Percentiles rank a stretch among this genome's conserved stretches.
These are phyloP conservation scores for Calephelis virginiensis DNA, from an alignment of 1,140 invertebrate genomes.

Conservation along the genomic window DNA sequence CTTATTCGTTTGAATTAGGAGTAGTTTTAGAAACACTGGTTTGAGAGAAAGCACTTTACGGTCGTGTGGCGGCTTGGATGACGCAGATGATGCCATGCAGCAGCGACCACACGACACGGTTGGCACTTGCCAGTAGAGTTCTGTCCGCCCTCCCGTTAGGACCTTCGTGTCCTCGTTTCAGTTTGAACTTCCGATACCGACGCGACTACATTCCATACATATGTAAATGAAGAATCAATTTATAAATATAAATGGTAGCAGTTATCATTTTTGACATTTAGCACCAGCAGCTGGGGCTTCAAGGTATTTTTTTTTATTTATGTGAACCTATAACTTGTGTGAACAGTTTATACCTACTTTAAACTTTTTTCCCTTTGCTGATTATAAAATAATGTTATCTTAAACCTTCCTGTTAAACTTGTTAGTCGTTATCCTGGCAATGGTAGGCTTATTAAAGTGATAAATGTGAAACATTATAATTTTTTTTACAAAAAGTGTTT, in stretches of 20 bases:
- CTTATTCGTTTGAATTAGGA: conserved; percentile 49
- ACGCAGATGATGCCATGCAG: conserved; percentile 63
- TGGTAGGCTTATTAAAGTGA: too few species aligned
- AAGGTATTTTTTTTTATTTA: conserved; percentile 32
- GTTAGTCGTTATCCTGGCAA: too few species aligned
- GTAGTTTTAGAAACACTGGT: conserved; percentile 38
- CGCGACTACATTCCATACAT: conserved; percentile 31
- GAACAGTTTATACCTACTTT: not conserved
- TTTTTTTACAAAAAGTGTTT: too few species aligned
- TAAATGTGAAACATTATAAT: too few species aligned
- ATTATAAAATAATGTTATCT: too few species aligned
- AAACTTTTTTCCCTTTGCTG: not conserved
- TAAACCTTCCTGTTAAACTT: too few species aligned
- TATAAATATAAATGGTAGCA: conserved; percentile 39
- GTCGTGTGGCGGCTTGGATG: conserved; percentile 60
- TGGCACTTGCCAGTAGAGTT: conserved; percentile 54
- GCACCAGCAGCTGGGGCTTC: conserved; percentile 19
- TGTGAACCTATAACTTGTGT: not conserved
- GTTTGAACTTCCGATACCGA: conserved; percentile 34
- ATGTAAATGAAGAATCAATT: conserved; percentile 26
- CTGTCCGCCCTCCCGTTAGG: conserved; percentile 45
- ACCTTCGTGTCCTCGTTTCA: conserved; percentile 33
- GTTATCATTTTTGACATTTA: conserved; percentile 32
- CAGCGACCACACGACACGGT: conserved; percentile 34
- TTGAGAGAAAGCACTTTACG: conserved; percentile 73